Conservation (phyloP, 2,113 vertebrate genomes). For the Mesoclemmys tuberculata region DNA sequence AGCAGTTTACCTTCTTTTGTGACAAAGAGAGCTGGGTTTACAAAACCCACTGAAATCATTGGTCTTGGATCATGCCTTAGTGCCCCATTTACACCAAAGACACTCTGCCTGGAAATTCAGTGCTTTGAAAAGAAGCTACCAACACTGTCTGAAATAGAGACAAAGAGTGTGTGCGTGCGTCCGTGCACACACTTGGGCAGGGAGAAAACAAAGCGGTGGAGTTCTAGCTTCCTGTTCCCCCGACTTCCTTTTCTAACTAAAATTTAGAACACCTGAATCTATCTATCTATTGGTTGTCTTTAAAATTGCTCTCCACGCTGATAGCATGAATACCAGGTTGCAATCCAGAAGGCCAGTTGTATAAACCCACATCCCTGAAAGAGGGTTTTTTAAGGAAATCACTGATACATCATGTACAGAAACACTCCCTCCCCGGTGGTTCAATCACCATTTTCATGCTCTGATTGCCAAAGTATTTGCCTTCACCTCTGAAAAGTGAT, state of each 20-base stretch:
- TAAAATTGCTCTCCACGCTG: not conserved
- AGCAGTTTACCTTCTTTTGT: not conserved
- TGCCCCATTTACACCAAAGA: not conserved
- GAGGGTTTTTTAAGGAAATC: not conserved
- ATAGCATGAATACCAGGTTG: not conserved
- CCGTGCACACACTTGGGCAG: no score
- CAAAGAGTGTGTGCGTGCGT: not conserved
- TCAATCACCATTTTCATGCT: not conserved
- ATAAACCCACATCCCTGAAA: not conserved
- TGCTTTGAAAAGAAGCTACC: not conserved
- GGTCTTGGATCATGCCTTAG: not conserved
- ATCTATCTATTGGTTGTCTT: not conserved
- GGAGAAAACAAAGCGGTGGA: not conserved
- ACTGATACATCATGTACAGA: not conserved
- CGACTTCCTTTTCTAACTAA: not conserved
- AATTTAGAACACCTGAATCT: not conserved
- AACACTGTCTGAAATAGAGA: not conserved
- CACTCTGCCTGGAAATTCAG: not conserved
- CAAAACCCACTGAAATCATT: not conserved
- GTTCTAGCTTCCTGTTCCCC: not conserved
- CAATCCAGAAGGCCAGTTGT: not conserved
- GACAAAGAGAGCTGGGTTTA: not conserved
- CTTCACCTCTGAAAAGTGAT: slow-evolving; percentile 11
- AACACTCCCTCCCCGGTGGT: not conserved
- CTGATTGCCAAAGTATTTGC: not conserved